Conservation (phyloP, 2,113 vertebrate species). For the Falco punctatus region DNA sequence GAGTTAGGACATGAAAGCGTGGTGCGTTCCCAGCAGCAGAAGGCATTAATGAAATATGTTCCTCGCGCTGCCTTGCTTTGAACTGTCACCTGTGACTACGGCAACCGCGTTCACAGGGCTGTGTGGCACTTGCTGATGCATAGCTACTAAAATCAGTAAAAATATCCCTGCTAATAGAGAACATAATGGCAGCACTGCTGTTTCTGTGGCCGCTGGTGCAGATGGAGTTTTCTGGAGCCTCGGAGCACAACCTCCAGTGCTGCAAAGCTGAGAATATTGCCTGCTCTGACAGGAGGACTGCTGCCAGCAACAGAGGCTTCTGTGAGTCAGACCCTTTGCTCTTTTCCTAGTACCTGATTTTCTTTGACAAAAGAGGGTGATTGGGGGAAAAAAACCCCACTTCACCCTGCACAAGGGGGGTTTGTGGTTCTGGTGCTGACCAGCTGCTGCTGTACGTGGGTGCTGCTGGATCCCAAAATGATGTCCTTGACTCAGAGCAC, state of each 20-base stretch:
- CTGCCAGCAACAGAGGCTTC: neutral
- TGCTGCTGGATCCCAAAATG: neutral
- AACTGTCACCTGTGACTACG: neutral
- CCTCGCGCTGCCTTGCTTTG: neutral
- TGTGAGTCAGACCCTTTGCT: neutral
- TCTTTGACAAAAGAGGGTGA: neutral
- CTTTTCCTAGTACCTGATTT: neutral
- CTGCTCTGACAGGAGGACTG: neutral
- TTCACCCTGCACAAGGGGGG: too few species aligned
- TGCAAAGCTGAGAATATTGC: neutral
- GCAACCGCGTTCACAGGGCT: neutral
- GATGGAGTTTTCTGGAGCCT: neutral
- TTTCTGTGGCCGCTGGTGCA: fast-evolving
- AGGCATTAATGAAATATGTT: conserved; percentile 13
- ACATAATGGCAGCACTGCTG: fast-evolving
- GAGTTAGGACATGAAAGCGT: neutral
- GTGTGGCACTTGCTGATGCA: neutral
- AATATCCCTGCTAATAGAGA: neutral
- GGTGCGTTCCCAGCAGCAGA: neutral
- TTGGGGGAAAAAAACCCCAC: neutral
- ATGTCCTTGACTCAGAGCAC: neutral
- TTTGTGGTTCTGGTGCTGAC: neutral
- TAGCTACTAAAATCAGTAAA: neutral
- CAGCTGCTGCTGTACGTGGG: fast-evolving
- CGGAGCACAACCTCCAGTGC: neutral